Base-by-base conservation (phyloP, 2,888 invertebrate genomes). In the Aporophyla lueneburgensis region DNA sequence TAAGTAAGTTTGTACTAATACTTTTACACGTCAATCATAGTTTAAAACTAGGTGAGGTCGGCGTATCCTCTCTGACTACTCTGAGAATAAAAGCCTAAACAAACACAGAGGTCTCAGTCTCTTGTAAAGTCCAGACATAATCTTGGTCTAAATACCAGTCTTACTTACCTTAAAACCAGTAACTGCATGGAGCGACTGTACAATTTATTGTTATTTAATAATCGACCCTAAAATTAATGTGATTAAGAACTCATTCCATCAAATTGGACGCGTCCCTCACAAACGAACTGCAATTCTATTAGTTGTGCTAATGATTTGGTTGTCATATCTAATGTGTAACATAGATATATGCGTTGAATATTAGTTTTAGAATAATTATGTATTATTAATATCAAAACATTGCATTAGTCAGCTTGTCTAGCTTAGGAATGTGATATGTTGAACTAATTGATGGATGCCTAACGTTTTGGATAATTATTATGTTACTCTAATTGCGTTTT, bases 381-480 rank as follows among this genome's bases (percentile, higher is more conserved):
- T 6, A 33, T 43, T n/a, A 49, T 71, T n/a, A 19, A 49, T 19
- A 80, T 58, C 49, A 63, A 56, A 46, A 63, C 63, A 43, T 54
- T 3, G 21, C 43, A 71, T 80, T 62, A 56, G 21, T 46, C 9
- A 49, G 43, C 12, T 21, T 27, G 62, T 70, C 19, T 53, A n/a
- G 40, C 5, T 62, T 14, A 46, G n/a, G 2, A 21, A 12, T 51
- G 12, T 51, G 43, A 71, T 78, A 43, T 9, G 40, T 69, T n/a
- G 7, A 27, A 21, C n/a, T 79, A 80, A 77, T 72, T 80, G 72
- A 80, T 71, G 21, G 51, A 53, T 80, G 9, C 5, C 0, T 56
- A 10, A 43, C 10, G n/a, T 54, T 46, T 19, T 9, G 4, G 1
- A n/a, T n/a, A 40, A 46, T 71, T 70, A 43, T n/a, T 27, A 40